phyloP scores from a whole-genome alignment of 2,888 invertebrate genomes.

The Eremobia ochroleuca region DNA sequence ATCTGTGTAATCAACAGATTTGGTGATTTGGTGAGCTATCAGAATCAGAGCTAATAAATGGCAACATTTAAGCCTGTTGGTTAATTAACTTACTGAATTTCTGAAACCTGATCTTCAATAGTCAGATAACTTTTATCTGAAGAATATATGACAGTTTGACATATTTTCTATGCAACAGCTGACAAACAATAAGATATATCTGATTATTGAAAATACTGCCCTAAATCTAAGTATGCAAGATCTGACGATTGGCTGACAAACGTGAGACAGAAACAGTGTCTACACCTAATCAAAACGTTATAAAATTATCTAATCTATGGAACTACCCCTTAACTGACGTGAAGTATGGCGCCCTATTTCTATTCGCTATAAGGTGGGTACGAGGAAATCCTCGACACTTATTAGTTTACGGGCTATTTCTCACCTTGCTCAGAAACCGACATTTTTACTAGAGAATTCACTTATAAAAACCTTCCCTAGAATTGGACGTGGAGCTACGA shows the following conservation, averaged over 20 bases:
- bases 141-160: too few relatives aligned
- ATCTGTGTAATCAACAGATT: too few relatives aligned
- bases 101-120: neutral
- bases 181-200: too few relatives aligned
- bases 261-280: neutral
- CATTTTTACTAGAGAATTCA: slow-evolving; percentile 66
- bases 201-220: too few relatives aligned
- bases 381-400: slow-evolving; percentile 67
- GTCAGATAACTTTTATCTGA: too few relatives aligned
- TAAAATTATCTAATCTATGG: neutral
- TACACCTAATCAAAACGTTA: neutral
- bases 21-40: too few relatives aligned
- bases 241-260: neutral
- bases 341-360: slow-evolving; percentile 57
- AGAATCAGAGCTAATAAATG: too few relatives aligned
- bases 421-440: slow-evolving; percentile 62
- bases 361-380: slow-evolving; percentile 64
- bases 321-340: slow-evolving; percentile 48
- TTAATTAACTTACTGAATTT: neutral
- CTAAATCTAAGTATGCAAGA: neutral
- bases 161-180: too few relatives aligned
- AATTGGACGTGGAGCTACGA: slow-evolving; percentile 14
- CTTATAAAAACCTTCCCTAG: slow-evolving; percentile 48
- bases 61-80: too few relatives aligned
- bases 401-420: slow-evolving; percentile 71